Evolutionary conservation across 2,113 vertebrate genomes (phyloP), one percentile per base, ranked within the genome.

Genomic region (Ploceus nigricollis): DNA sequence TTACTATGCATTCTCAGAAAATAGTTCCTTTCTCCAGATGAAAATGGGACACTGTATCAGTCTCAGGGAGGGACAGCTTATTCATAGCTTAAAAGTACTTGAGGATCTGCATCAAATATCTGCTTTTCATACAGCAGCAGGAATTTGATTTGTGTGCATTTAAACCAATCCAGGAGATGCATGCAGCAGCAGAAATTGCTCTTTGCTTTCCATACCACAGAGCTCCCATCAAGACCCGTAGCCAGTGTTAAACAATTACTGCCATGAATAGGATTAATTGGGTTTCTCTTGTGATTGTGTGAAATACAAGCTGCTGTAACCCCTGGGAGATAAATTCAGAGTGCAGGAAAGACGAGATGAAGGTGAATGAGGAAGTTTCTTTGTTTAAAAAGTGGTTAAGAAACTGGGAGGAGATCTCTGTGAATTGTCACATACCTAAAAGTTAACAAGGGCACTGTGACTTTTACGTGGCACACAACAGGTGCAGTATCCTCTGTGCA

Each of bases 1-100:
- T 91, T 94, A 90, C 89, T 24, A 14, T 35, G 71, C 80, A 93
- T 87, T 96, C 85, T 93, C 95, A 82, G 81, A 87, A 96, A 95
- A 84, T 13, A 95, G 93, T 76, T 81, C 82, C 53, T 88, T 91
- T 95, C 90, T 88, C 73, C 51, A 66, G 69, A 76, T 66, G 92
- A 89, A 76, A 96, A 85, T 15, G 23, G 71, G 53, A 66, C n/a
- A 72, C 57, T n/a, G 6, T 35, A 87, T 25, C 28, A 44, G 21
- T 45, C 35, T 53, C 6, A 1, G 33, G 51, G 66, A 95, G 42
- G 35, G 58, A 90, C 47, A 73, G 31, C 9, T 90, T 78, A 91
- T 24, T 87, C 60, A 79, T 8, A 76, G 40, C 42, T 75, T 89
- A 87, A 93, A 95, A 89, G 84, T 25, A 53, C 22, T 44, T 80